phyloP scores from a whole-genome alignment of 2,888 invertebrate species.

The Xestia sexstrigata region DNA sequence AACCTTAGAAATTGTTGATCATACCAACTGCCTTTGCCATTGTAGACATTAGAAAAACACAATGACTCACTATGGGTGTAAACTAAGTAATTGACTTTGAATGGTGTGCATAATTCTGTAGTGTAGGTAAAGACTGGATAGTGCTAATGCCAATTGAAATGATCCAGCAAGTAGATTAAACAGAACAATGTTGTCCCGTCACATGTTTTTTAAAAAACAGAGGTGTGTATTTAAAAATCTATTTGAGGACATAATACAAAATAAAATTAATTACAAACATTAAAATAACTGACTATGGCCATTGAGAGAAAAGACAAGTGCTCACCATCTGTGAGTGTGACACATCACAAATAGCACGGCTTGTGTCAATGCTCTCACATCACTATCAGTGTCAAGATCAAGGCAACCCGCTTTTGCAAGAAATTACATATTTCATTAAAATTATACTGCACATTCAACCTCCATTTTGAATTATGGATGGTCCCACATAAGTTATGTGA shows the following conservation, averaged over 20 bases:
- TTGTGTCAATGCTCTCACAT: conserved; percentile 65
- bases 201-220: conserved; percentile 2
- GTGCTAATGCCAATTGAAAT: conserved; percentile 34
- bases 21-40: conserved; percentile 32
- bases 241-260: not conserved
- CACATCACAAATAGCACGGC: conserved; percentile 50
- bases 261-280: conserved; percentile 11
- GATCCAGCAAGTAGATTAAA: conserved; percentile 11
- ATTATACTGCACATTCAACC: not conserved
- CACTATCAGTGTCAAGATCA: conserved; percentile 74
- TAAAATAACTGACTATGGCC: not conserved
- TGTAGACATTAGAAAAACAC: conserved; percentile 52
- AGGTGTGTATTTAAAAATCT: not conserved
- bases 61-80: conserved; percentile 59
- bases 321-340: conserved; percentile 44
- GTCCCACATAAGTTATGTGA: not conserved
- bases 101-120: conserved; percentile 28
- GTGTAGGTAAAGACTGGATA: conserved; percentile 31
- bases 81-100: conserved; percentile 59
- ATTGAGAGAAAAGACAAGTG: conserved; percentile 61
- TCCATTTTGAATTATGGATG: not conserved
- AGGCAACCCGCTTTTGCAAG: conserved; percentile 54
- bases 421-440: conserved; percentile 5
- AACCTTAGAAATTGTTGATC: conserved; percentile 40
- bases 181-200: not conserved